Evolutionary conservation across 2,797 vertebrate genomes (phyloP), one percentile per base, ranked within the genome.

Genomic region (Enteromius viviparus): DNA sequence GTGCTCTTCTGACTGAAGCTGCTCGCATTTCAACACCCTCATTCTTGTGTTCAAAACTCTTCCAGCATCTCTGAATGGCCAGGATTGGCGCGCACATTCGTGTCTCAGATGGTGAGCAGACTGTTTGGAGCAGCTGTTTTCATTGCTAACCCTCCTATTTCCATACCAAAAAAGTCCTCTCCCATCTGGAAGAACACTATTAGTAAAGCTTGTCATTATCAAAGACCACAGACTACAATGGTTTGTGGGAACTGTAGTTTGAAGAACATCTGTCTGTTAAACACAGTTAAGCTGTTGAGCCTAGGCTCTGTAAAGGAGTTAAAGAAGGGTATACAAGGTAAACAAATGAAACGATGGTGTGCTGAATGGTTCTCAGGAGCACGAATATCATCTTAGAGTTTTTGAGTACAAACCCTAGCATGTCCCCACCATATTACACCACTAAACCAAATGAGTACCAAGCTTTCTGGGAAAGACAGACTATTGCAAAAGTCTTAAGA

Each of bases 41-140:
- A 14, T 37, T 72, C 64, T 79, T 14, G 9, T 40, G 45, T 26
- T 55, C 32, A 51, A 40, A 45, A 64, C 37, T 58, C 55, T 40
- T 29, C 8, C 42, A 45, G n/a, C 42, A 21, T 78, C 58, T 47
- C 17, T 65, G 14, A 74, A 84, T 40, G 58, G 42, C 12, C 68
- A 51, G 11, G 42, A 8, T 7, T 72, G 42, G 68, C 5, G 9
- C 3, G 14, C 66, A 78, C 15, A 70, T 77, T 65, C 1, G 0
- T 37, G 45, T 45, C 47, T 47, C 78, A 75, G 76, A 71, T 75
- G 76, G 51, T 7, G 42, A 75, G 58, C 85, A 76, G 81, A 75
- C 62, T 53, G 51, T 75, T 60, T 40, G 51, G n/a, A 79, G 49
- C 81, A 83, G 85, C 85, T 86, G 76, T 83, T 82, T 68, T 74